Evolutionary conservation across 2,797 vertebrate genomes (phyloP).

Genomic region (Trematomus bernacchii): DNA sequence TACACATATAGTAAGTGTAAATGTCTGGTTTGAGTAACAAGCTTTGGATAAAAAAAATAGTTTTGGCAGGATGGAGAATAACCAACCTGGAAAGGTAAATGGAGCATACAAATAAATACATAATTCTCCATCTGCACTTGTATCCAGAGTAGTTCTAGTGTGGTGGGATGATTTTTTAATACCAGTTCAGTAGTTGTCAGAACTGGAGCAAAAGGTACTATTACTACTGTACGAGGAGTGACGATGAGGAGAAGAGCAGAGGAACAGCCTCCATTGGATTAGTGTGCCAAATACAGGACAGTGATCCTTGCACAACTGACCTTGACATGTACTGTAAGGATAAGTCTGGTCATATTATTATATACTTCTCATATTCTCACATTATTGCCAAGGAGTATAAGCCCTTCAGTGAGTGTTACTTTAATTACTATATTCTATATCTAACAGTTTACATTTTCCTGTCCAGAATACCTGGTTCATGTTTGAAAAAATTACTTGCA

Average conservation of each 20-base stretch:
- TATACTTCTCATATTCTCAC: background rate
- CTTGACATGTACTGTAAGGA: background rate
- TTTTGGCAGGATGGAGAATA: background rate
- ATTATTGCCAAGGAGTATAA: constrained; percentile 18
- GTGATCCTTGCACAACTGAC: constrained; percentile 2
- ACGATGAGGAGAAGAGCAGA: constrained; percentile 30
- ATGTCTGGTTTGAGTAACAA: background rate
- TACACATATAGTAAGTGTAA: background rate
- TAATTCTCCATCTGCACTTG: constrained; percentile 26
- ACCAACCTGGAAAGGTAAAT: constrained; percentile 12
- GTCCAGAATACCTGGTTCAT: constrained; percentile 12
- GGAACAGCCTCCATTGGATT: constrained; percentile 21
- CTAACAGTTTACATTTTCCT: background rate
- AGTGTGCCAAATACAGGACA: constrained; percentile 10
- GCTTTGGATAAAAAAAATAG: constrained; percentile 1
- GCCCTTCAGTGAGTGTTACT: background rate
- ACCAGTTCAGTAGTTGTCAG: constrained; percentile 33
- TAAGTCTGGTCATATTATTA: background rate
- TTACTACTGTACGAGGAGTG: constrained; percentile 17
- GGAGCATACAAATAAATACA: constrained; percentile 20
- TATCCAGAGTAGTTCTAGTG: constrained; percentile 21
- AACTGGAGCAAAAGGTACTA: constrained; percentile 25
- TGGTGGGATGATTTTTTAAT: constrained; percentile 30
- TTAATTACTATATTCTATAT: constrained; percentile 9
- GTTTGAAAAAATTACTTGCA: constrained; percentile 16